Percentiles rank a stretch among this genome's conserved stretches.
Conservation (phyloP, 2,113 vertebrate species). For the Dermatemys mawii region DNA sequence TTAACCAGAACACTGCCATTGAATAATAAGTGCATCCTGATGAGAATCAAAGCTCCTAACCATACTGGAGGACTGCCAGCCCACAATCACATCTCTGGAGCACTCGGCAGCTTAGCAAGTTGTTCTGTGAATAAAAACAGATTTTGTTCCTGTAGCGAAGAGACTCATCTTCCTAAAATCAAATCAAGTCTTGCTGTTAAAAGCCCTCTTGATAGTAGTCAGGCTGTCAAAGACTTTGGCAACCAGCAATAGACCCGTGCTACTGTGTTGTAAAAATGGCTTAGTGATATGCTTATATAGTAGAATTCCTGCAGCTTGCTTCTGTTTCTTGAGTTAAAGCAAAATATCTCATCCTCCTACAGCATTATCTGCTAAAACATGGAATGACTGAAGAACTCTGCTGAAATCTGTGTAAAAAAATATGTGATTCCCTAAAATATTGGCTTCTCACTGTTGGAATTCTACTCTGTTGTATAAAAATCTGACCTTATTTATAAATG, state of each 20-base stretch:
- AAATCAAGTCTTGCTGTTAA: not conserved
- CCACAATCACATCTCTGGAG: not conserved
- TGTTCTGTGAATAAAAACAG: not conserved
- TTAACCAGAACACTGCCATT: slow-evolving; percentile 51
- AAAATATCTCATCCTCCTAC: slow-evolving; percentile 7
- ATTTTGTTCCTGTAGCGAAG: not conserved
- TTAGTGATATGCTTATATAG: not conserved
- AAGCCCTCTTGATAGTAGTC: not conserved
- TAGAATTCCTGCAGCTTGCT: slow-evolving; percentile 19
- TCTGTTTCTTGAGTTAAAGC: not conserved
- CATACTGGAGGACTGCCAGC: slow-evolving; percentile 41
- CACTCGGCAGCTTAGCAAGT: not conserved
- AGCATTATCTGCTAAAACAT: slow-evolving; percentile 26
- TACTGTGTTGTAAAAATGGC: not conserved
- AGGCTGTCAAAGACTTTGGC: not conserved
- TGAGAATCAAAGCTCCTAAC: slow-evolving; percentile 26
- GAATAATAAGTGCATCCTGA: slow-evolving; percentile 58
- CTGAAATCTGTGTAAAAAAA: not conserved
- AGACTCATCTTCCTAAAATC: slow-evolving; percentile 4
- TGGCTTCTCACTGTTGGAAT: not conserved
- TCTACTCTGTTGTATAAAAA: not conserved
- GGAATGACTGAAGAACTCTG: not conserved
- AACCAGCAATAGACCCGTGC: not conserved
- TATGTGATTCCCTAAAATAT: slow-evolving; percentile 2
- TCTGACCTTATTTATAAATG: not conserved